Percentiles rank a stretch among this genome's conserved stretches.
Evolutionary conservation across 1,140 invertebrate genomes (phyloP).

Genomic region (Drosophila guanche): DNA sequence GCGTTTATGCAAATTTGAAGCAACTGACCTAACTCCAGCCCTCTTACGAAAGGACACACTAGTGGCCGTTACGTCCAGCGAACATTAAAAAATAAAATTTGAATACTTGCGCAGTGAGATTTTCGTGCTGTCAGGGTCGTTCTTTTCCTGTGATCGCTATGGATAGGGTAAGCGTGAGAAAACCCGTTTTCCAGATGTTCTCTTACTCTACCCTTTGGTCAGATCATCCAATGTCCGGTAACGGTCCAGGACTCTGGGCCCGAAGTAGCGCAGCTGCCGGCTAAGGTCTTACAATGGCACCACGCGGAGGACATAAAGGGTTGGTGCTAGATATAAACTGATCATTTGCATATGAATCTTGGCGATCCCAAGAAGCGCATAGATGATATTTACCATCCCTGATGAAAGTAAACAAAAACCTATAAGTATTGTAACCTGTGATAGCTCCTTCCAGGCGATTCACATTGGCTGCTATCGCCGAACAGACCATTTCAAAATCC

Average conservation of each 20-base stretch:
- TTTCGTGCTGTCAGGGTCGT: constrained; percentile 25
- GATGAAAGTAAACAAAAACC: too few species aligned
- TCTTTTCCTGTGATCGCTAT: constrained; percentile 18
- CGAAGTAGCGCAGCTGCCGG: constrained; percentile 24
- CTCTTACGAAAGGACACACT: constrained; percentile 21
- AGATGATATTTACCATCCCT: too few species aligned
- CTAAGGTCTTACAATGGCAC: not conserved
- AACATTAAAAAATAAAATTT: constrained; percentile 42
- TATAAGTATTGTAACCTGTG: too few species aligned
- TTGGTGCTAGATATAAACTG: constrained; percentile 23
- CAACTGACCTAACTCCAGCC: constrained; percentile 42
- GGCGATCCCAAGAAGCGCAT: not conserved
- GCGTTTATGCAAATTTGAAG: constrained; percentile 37
- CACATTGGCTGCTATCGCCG: too few species aligned
- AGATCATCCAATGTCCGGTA: constrained; percentile 57
- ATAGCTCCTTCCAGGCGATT: too few species aligned
- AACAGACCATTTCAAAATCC: too few species aligned
- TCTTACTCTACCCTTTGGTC: constrained; percentile 29
- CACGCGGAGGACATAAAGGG: constrained; percentile 2
- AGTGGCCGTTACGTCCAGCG: constrained; percentile 3
- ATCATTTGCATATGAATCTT: constrained; percentile 33
- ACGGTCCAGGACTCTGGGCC: constrained; percentile 13
- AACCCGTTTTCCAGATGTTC: constrained; percentile 65
- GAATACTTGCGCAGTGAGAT: constrained; percentile 44
- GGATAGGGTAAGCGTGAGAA: constrained; percentile 62